Percentiles rank a stretch among this genome's conserved stretches.
Evolutionary conservation across 2,888 invertebrate species (phyloP).

Genomic region (Archips crataeganus): DNA sequence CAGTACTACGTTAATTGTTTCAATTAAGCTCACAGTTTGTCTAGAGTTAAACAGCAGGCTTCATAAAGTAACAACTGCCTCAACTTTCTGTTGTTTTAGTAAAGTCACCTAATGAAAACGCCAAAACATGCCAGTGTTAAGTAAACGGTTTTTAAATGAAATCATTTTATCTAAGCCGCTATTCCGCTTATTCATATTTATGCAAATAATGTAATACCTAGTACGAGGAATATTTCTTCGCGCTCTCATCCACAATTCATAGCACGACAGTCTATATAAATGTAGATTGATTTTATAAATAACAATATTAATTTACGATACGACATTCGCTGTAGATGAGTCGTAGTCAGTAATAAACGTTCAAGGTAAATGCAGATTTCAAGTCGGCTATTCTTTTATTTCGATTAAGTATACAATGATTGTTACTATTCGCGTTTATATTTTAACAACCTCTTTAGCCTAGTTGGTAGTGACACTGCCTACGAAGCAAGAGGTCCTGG

Average conservation of each 20-base stretch:
- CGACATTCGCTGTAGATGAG: not conserved
- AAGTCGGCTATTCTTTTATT: not conserved
- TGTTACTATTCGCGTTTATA: too few relatives aligned
- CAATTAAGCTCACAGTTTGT: conserved; percentile 7
- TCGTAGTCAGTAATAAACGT: not conserved
- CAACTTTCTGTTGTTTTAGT: not conserved
- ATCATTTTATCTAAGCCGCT: conserved; percentile 4
- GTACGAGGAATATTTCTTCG: conserved; percentile 27
- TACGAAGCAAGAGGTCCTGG: too few relatives aligned
- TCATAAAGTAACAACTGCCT: not conserved
- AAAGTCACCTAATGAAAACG: not conserved
- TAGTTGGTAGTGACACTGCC: too few relatives aligned
- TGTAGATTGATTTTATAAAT: conserved; percentile 30
- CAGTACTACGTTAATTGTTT: conserved; percentile 6
- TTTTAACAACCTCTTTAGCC: too few relatives aligned
- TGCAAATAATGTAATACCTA: conserved; percentile 31
- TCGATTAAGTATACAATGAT: too few relatives aligned
- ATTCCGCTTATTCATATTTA: conserved; percentile 32
- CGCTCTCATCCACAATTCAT: conserved; percentile 29
- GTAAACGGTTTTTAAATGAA: conserved; percentile 6
- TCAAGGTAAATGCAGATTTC: not conserved
- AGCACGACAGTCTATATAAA: not conserved
- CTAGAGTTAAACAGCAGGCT: conserved; percentile 6
- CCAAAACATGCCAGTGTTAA: not conserved
- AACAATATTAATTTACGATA: not conserved